A percentile compares a stretch with the other conserved stretches of the same genome.
phyloP scores from a whole-genome alignment of 2,113 vertebrate species.

The Mesitornis unicolor region DNA sequence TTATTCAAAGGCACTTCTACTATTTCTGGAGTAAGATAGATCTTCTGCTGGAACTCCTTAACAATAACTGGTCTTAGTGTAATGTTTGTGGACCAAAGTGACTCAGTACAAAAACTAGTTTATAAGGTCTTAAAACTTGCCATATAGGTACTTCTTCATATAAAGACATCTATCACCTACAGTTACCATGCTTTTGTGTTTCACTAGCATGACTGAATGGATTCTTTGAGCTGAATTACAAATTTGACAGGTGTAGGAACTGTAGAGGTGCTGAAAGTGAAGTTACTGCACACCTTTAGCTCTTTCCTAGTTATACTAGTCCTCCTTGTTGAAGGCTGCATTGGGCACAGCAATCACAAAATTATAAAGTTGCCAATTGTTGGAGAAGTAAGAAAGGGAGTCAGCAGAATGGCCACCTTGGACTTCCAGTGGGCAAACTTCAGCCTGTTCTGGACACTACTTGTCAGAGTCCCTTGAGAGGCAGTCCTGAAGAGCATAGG shows the following conservation, averaged over 20 bases:
- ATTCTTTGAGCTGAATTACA: neutral
- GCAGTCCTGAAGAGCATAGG: too few relatives aligned
- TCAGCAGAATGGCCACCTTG: too few relatives aligned
- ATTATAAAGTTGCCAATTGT: neutral
- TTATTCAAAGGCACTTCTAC: neutral
- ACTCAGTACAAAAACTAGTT: neutral
- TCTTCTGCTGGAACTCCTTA: neutral
- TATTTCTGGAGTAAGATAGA: neutral
- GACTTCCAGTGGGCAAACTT: too few relatives aligned
- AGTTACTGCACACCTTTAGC: neutral
- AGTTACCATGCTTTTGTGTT: neutral
- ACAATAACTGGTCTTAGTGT: neutral
- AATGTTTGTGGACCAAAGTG: neutral
- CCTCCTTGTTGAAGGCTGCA: too few relatives aligned
- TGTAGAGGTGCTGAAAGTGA: neutral
- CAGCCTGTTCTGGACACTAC: too few relatives aligned
- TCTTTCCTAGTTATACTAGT: too few relatives aligned
- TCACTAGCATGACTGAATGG: neutral
- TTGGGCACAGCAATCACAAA: accelerated
- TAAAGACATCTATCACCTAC: neutral
- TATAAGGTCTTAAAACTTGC: neutral
- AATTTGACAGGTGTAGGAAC: neutral
- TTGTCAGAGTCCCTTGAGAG: too few relatives aligned
- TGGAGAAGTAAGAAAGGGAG: too few relatives aligned
- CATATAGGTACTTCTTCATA: neutral